phyloP scores from a whole-genome alignment of 2,113 vertebrate genomes.

The Sceloporus undulatus region DNA sequence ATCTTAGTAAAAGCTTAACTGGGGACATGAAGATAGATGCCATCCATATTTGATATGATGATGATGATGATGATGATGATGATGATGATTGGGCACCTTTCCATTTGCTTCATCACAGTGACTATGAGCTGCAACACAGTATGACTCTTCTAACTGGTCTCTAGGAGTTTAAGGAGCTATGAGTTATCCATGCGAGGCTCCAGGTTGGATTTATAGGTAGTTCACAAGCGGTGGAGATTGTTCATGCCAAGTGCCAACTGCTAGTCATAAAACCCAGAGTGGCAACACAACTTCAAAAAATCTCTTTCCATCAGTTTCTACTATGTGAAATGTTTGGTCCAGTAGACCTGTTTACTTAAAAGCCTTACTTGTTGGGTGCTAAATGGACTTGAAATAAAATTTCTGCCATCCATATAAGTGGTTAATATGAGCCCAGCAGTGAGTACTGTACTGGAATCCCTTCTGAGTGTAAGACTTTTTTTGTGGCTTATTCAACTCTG shows the following conservation, averaged over 20 bases:
- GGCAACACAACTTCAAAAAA: background rate
- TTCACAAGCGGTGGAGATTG: background rate
- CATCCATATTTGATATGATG: too few species aligned
- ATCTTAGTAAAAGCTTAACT: too few species aligned
- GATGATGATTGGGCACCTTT: background rate
- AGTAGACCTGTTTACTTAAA: background rate
- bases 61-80: background rate
- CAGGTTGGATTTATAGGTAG: background rate
- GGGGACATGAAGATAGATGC: background rate
- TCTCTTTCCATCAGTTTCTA: background rate
- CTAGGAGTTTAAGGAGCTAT: background rate
- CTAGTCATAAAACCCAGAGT: background rate
- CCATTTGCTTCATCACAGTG: background rate
- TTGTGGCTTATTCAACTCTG: background rate
- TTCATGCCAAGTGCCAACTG: background rate
- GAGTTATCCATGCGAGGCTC: background rate
- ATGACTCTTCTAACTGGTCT: background rate
- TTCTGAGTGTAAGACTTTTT: background rate
- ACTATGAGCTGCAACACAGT: background rate
- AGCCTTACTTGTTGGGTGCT: background rate
- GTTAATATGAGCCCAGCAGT: background rate
- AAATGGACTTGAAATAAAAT: background rate
- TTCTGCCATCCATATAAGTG: background rate
- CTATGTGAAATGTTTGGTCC: background rate
- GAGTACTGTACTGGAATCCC: background rate